Conservation (phyloP, 2,888 invertebrate species). For the Timandra comae region DNA sequence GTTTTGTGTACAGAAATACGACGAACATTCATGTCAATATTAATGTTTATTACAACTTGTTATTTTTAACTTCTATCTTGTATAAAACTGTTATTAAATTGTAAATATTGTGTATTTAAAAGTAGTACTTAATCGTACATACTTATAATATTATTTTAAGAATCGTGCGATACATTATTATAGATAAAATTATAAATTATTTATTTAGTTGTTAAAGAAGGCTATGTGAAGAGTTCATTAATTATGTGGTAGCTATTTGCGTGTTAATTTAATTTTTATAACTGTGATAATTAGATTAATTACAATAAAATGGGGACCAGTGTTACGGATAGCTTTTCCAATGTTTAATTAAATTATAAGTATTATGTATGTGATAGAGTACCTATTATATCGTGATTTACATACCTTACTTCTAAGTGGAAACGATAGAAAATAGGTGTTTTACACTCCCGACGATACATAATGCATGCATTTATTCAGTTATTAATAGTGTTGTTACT, state of each 20-base stretch:
- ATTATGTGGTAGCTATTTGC: conserved; percentile 43
- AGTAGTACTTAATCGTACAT: not conserved
- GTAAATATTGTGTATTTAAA: conserved; percentile 37
- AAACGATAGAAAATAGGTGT: no score
- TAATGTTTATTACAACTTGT: conserved; percentile 55
- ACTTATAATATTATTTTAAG: conserved; percentile 37
- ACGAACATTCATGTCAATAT: no score
- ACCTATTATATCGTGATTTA: no score
- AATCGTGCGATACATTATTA: conserved; percentile 54
- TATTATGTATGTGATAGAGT: conserved; percentile 14
- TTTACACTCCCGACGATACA: no score
- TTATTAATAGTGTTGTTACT: no score
- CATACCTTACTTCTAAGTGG: no score
- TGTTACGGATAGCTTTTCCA: conserved; percentile 28
- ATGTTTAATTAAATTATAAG: no score
- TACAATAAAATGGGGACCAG: conserved; percentile 37
- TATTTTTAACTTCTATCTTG: conserved; percentile 58
- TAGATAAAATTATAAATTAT: conserved; percentile 65
- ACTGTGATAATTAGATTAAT: conserved; percentile 75
- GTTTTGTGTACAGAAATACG: no score
- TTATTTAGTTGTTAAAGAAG: conserved; percentile 70
- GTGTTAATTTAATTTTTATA: conserved; percentile 67
- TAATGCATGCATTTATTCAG: no score
- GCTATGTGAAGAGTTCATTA: conserved; percentile 65
- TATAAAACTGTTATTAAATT: conserved; percentile 63